A percentile compares a stretch with the other conserved stretches of the same genome.
phyloP scores from a whole-genome alignment of 2,797 vertebrate species.

The Amblyopsis hoosieri region DNA sequence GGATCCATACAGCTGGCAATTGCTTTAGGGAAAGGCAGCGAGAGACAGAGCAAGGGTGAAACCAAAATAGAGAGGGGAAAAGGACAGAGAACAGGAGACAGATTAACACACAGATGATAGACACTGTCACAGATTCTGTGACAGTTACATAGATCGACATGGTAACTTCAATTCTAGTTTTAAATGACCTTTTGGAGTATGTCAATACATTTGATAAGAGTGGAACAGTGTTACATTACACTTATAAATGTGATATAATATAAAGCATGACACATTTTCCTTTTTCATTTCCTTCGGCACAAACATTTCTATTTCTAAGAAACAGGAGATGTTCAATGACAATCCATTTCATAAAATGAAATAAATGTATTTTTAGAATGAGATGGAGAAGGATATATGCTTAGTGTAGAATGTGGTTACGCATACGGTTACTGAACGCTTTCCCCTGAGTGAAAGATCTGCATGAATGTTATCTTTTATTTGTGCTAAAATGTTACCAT shows the following conservation, averaged over 20 bases:
- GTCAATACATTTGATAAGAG: conserved; percentile 17
- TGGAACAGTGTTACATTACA: conserved; percentile 15
- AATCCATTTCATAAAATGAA: conserved; percentile 56
- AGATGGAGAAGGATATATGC: conserved; percentile 23
- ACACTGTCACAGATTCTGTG: background rate
- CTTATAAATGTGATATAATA: conserved; percentile 39
- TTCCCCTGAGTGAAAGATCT: conserved; percentile 59
- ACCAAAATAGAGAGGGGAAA: background rate
- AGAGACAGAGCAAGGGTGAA: conserved; percentile 34
- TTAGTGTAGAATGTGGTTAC: conserved; percentile 1
- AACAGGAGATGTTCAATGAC: conserved; percentile 57
- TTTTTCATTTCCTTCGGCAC: conserved; percentile 54
- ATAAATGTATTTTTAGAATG: conserved; percentile 66
- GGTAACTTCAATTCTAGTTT: no score
- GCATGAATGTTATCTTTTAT: conserved; percentile 63
- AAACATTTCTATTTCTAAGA: conserved; percentile 69
- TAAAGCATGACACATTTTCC: conserved; percentile 59
- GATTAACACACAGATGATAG: conserved; percentile 18
- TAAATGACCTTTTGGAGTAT: no score
- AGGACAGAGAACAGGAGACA: conserved; percentile 18
- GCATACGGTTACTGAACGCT: conserved; percentile 38
- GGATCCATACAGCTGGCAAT: conserved; percentile 69
- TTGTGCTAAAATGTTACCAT: conserved; percentile 52
- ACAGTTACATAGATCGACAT: background rate
- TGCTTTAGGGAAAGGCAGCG: conserved; percentile 54